Evolutionary conservation across 2,888 invertebrate genomes (phyloP), one percentile per base, ranked within the genome.

Genomic region (Endotricha flammealis): DNA sequence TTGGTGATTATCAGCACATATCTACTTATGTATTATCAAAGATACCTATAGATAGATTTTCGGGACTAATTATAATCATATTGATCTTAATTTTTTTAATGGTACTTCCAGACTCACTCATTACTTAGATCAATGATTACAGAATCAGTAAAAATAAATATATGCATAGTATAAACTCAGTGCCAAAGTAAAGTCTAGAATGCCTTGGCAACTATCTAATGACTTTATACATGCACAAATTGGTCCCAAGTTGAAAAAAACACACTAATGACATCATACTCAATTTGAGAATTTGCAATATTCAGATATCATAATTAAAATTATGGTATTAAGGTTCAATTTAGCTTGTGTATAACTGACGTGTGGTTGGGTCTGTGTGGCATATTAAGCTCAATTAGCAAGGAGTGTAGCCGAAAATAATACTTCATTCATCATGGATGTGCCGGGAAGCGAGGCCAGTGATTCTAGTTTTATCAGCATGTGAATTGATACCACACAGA

Each of bases 311-410:
- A 25, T 9, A n/a, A 22, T 39, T 64, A 70, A 60, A 51, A 9
- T 8, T 10, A 13, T 14, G 14, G 24, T 14, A 10, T 4, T 23
- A 32, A 32, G 24, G 67, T 62, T 55, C 39, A 58, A 55, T 63
- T 45, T 66, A 37, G 38, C 39, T 12, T 54, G 37, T 29, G 32
- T 32, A 6, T 5, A 6, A 12, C 9, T 10, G 12, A 14, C 25
- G 12, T 25, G 25, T 16, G 12, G 28, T 17, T 27, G 7, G 4
- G 9, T 27, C 16, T 16, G 23, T 7, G 6, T 12, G 17, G 24
- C 61, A 69, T 72, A 78, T 78, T 79, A 78, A 67, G 41, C 57
- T 68, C 72, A 81, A 80, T 81, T 78, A 79, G 64, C 53, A 57
- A 55, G 48, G 64, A 53, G 58, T 64, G 53, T 56, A 61, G 62